Base-by-base conservation (phyloP, 2,113 vertebrate genomes). In the Sitta europaea region DNA sequence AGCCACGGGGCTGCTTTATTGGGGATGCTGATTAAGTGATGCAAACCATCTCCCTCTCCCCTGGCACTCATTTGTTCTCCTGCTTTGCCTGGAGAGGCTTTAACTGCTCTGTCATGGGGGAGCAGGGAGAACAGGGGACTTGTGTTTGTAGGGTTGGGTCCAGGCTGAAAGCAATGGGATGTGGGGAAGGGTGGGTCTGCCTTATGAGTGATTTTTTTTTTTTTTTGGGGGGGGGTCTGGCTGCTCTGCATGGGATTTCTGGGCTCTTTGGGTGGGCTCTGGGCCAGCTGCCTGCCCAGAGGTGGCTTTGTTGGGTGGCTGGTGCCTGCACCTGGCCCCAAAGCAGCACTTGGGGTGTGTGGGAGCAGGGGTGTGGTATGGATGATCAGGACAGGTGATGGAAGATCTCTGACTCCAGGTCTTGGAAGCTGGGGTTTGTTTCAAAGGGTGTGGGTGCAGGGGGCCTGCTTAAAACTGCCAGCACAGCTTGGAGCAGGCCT, bases 1-100 rank as follows among this genome's bases (percentile, higher is more conserved):
- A 96, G 94, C 77, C 66, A 18, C 91, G 55, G 96, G 94, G 94
- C 77, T 2, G 9, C 42, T 95, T 97, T 96, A 94, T 95, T 97
- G 90, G 86, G 57, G 79, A 71, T 71, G 86, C 31, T 90, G 89
- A 96, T 95, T 94, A 95, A 97, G 94, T 96, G 95, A 96, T 93
- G 95, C 93, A 97, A 97, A 92, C 92, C 94, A 86, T 96, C 82
- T 87, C 95, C 89, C 82, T 85, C 81, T 95, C 96, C 95, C 89
- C 74, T 24, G 21, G 96, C 87, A 79, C 62, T 93, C 90, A 53
- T 94, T 95, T 95, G 86, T 85, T 90, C 92, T 91, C 58, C 91
- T 85, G 9, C 1, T 43, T 83, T 70, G 38, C 0, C 8, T 53
- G 78, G 59, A 90, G 84, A 75, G 75, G 45, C 65, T 33, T 80